Base-by-base conservation (phyloP, 2,113 vertebrate species). In the Sinosuthora webbiana region DNA sequence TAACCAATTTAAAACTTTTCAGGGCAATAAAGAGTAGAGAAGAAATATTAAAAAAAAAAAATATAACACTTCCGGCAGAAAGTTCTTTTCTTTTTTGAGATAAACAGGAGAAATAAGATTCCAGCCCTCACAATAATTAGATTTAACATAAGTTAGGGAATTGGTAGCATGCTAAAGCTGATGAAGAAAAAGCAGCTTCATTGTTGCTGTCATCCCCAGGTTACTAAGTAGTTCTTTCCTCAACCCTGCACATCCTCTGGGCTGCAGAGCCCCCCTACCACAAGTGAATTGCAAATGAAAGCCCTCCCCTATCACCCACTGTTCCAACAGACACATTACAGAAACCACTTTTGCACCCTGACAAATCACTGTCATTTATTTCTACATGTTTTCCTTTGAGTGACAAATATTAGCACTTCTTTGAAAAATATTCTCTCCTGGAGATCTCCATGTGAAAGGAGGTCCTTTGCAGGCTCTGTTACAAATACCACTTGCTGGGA, bases 1-100 rank as follows among this genome's bases (percentile, higher is more conserved):
- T 33, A 96, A 94, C 55, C 62, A 13, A 95, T 95, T 88, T 88
- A 87, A 39, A 96, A 74, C 25, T 93, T 96, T 82, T 75, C 62
- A 94, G 59, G 42, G 68, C 7, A 94, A 81, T 52, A 56, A 74
- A 47, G 2, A 69, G 16, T 42, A 73, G 15, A 81, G 15, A 63
- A 92, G 9, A 86, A 63, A 93, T 45, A 47, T 13, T 0, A 81
- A 79, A 49, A 47, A 11, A 0, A 81, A 81, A n/a, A 87, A 87
- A 19, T 6, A 19, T 6, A 88, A 41, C 47, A 67, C 20, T 65
- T 75, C 23, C 45, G 68, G 15, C 31, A 71, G 33, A 64, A 88
- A 84, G 10, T 1, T 25, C 11, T 76, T 69, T 35, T 47, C 5
- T 82, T 83, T 71, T 82, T 59, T 57, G 16, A 62, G 39, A 86